Evolutionary conservation across 2,113 vertebrate genomes (phyloP).

Genomic region (Plestiodon gilberti): DNA sequence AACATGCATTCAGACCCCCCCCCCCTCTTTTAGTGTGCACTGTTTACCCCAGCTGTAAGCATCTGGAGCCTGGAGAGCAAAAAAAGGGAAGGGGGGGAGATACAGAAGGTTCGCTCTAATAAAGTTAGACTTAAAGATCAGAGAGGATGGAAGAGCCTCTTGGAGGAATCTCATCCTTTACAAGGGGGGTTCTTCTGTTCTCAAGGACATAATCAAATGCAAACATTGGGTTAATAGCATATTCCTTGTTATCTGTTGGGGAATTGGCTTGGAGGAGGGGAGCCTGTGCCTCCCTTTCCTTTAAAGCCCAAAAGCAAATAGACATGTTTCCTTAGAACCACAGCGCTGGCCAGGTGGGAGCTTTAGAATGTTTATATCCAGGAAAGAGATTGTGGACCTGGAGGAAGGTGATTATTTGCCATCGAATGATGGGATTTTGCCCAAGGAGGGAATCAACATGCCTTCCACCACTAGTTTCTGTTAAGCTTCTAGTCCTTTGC

Average conservation of each 20-base stretch:
- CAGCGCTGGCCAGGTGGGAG: not conserved
- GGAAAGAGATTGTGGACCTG: not conserved
- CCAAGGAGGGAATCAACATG: not conserved
- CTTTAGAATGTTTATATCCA: not conserved
- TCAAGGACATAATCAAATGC: not conserved
- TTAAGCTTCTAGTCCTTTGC: not conserved
- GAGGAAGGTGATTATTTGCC: not conserved
- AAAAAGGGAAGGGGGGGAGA: not conserved
- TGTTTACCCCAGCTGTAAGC: conserved; percentile 19
- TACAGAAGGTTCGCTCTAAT: conserved; percentile 35
- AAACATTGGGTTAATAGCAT: not conserved
- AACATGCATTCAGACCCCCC: conserved; percentile 36
- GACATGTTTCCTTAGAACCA: not conserved
- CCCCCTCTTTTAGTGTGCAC: conserved; percentile 29
- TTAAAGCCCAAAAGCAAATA: not conserved
- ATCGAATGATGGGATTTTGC: not conserved
- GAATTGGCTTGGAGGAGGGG: not conserved
- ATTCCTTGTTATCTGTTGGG: accelerated
- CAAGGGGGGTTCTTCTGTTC: conserved; percentile 18
- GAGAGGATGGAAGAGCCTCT: conserved; percentile 20
- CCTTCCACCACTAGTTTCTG: not conserved
- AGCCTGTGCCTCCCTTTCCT: not conserved
- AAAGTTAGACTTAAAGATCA: conserved; percentile 63
- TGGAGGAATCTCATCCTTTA: not conserved
- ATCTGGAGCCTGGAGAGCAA: conserved; percentile 9